A percentile compares a stretch with the other conserved stretches of the same genome.
These are phyloP conservation scores for Hemicordylus capensis DNA, from an alignment of 2,113 vertebrate species.

Conservation along the genomic window DNA sequence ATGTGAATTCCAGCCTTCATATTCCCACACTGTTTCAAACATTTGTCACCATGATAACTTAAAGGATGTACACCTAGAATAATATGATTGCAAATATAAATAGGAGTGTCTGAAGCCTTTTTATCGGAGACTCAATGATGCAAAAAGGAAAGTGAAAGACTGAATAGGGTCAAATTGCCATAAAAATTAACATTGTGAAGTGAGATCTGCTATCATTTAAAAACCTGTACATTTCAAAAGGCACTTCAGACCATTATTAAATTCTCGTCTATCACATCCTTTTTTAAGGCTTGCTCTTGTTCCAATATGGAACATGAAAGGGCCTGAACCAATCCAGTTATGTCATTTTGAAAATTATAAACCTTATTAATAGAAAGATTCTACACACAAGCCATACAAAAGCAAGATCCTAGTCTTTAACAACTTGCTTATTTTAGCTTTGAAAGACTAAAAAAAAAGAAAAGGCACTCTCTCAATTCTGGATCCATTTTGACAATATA, in stretches of 20 bases:
- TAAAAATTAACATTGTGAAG: not conserved
- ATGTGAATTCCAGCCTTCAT: not conserved
- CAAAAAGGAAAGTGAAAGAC: not conserved
- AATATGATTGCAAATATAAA: not conserved
- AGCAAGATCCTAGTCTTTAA: not conserved
- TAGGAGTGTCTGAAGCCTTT: not conserved
- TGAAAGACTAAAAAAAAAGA: constrained; percentile 16
- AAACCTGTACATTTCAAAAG: constrained; percentile 1
- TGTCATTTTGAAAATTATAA: constrained; percentile 20
- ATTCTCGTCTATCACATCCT: not conserved
- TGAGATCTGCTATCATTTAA: constrained; percentile 4
- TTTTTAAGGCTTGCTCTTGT: constrained; percentile 4
- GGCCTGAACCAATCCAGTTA: not conserved
- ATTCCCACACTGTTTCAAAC: not conserved
- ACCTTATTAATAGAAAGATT: constrained; percentile 31
- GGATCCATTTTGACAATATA: not conserved
- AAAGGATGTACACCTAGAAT: not conserved
- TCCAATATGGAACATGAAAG: not conserved
- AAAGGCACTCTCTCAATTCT: not conserved
- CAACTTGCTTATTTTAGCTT: constrained; percentile 23
- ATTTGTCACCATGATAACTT: not conserved
- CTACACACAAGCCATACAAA: not conserved
- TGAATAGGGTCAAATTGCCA: not conserved
- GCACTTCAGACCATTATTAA: not conserved
- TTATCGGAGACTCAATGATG: not conserved